Evolutionary conservation across 2,888 invertebrate species (phyloP).

Genomic region (Meloe dianella): DNA sequence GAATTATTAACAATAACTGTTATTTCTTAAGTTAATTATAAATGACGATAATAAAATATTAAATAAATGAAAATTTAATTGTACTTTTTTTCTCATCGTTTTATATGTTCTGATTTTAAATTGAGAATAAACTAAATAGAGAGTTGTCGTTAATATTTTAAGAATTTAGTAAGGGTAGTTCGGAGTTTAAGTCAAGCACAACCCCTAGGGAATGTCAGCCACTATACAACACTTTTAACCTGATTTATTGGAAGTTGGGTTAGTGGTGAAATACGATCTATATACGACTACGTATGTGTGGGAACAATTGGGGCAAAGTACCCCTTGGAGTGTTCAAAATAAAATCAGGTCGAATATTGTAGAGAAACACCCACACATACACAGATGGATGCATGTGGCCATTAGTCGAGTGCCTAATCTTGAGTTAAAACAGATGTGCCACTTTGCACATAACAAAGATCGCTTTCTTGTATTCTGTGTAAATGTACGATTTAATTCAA

Average conservation of each 20-base stretch:
- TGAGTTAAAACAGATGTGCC: constrained; percentile 52
- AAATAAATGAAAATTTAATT: neutral
- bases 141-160: constrained; percentile 1
- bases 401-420: constrained; percentile 41
- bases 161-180: constrained; percentile 7
- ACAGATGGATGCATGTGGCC: constrained; percentile 35
- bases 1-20: constrained; percentile 10
- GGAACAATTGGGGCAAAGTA: constrained; percentile 44
- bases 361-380: constrained; percentile 36
- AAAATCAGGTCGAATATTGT: constrained; percentile 47
- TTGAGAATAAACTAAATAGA: neutral
- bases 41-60: neutral
- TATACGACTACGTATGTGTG: constrained; percentile 38
- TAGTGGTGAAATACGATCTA: constrained; percentile 53
- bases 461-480: constrained; percentile 28
- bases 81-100: neutral
- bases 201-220: constrained; percentile 8
- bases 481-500: neutral
- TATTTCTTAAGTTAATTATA: neutral
- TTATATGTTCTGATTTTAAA: neutral
- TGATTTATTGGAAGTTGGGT: constrained; percentile 54
- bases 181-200: neutral
- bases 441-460: constrained; percentile 49
- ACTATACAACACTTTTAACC: constrained; percentile 41
- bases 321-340: constrained; percentile 37